These are phyloP conservation scores for Sitta europaea DNA, from an alignment of 2,113 vertebrate genomes.

Conservation along the genomic window DNA sequence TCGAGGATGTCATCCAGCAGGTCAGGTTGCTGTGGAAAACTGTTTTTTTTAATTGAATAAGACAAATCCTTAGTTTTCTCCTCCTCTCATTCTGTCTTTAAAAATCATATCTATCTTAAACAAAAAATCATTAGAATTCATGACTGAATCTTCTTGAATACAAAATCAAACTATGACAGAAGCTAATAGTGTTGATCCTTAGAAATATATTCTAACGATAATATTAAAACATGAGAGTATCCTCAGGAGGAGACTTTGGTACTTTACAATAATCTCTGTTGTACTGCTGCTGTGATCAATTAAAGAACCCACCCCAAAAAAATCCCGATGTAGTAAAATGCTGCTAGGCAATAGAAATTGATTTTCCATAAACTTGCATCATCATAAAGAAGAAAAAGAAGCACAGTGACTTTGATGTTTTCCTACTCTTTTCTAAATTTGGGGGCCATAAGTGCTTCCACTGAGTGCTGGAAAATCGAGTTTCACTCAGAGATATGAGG, in stretches of 20 bases:
- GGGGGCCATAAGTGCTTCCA: background rate
- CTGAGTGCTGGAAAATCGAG: background rate
- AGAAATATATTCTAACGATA: background rate
- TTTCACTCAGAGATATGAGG: background rate
- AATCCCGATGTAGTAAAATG: background rate
- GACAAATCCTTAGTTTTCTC: background rate
- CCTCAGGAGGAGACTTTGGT: background rate
- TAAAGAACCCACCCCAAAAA: background rate
- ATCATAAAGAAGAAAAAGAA: background rate
- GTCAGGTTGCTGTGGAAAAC: constrained; percentile 19
- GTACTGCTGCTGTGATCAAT: background rate
- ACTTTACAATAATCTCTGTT: background rate
- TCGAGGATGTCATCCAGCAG: constrained; percentile 53
- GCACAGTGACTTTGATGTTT: background rate
- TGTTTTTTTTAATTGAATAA: background rate
- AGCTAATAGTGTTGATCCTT: background rate
- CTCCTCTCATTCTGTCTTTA: background rate
- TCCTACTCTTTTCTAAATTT: constrained; percentile 39
- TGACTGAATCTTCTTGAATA: background rate
- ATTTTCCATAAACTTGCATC: background rate
- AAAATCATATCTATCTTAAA: background rate
- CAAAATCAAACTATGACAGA: background rate
- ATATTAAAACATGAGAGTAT: background rate
- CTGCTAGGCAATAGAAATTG: background rate
- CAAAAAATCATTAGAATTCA: background rate